Percentiles rank a stretch among this genome's conserved stretches.
These are phyloP conservation scores for Phrynocephalus versicolor DNA, from an alignment of 2,113 vertebrate species.

Conservation along the genomic window DNA sequence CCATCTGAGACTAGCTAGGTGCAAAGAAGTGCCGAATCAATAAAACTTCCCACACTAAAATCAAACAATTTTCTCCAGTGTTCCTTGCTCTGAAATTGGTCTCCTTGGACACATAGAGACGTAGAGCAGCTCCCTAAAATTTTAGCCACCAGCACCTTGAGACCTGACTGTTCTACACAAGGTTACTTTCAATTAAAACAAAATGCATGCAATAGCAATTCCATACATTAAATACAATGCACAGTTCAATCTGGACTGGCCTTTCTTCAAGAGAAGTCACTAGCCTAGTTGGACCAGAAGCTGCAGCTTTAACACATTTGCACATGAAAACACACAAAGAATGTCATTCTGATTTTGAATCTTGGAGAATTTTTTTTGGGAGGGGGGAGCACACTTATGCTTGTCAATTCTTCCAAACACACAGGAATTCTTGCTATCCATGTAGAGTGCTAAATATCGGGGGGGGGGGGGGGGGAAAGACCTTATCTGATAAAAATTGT, in stretches of 20 bases:
- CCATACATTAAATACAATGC: neutral
- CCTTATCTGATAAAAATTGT: neutral
- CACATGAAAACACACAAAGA: neutral
- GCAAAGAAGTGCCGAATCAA: no score
- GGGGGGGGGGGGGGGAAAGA: no score
- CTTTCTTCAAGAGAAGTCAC: neutral
- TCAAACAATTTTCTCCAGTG: no score
- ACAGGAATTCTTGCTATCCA: neutral
- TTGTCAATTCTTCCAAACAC: neutral
- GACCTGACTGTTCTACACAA: no score
- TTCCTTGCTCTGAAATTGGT: no score
- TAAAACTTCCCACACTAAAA: no score
- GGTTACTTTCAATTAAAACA: no score
- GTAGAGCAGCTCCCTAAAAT: no score
- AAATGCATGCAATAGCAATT: neutral
- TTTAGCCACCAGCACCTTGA: no score
- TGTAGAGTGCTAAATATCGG: neutral
- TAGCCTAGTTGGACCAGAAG: neutral
- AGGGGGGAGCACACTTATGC: neutral
- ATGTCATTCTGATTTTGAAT: neutral
- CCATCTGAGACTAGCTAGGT: no score
- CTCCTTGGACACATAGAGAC: no score
- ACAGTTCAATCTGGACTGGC: neutral
- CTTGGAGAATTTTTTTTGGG: neutral
- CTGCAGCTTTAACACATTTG: no score